These are phyloP conservation scores for Ochropacha duplaris DNA, from an alignment of 2,888 invertebrate genomes.

Conservation along the genomic window DNA sequence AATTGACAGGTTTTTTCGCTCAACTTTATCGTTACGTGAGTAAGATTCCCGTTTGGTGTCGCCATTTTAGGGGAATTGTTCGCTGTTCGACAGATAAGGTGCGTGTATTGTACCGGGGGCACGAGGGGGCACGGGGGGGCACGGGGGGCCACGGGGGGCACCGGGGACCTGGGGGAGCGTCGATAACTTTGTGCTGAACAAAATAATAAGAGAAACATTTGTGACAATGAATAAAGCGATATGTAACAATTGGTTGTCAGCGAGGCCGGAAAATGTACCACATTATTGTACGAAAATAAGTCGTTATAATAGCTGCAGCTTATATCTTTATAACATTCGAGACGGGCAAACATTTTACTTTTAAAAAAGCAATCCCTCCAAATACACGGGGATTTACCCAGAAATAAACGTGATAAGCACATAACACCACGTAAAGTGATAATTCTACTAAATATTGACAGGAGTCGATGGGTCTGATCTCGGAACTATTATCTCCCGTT, in stretches of 20 bases:
- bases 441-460: neutral
- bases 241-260: neutral
- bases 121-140: neutral
- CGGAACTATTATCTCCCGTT: neutral
- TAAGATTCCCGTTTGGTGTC: neutral
- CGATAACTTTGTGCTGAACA: neutral
- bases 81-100: neutral
- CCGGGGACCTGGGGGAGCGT: neutral
- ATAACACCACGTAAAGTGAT: neutral
- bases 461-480: neutral
- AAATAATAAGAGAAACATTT: conserved; percentile 1
- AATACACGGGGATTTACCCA: neutral
- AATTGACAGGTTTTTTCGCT: conserved; percentile 1
- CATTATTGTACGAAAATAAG: neutral
- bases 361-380: too few relatives aligned
- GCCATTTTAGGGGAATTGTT: neutral
- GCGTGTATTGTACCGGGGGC: neutral
- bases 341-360: too few relatives aligned
- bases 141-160: neutral
- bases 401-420: neutral
- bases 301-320: neutral
- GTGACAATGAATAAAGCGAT: neutral
- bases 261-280: neutral
- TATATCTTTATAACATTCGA: neutral
- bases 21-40: neutral